Base-by-base conservation (phyloP, 1,140 invertebrate species). In the Pseudomyrmex cubaensis region DNA sequence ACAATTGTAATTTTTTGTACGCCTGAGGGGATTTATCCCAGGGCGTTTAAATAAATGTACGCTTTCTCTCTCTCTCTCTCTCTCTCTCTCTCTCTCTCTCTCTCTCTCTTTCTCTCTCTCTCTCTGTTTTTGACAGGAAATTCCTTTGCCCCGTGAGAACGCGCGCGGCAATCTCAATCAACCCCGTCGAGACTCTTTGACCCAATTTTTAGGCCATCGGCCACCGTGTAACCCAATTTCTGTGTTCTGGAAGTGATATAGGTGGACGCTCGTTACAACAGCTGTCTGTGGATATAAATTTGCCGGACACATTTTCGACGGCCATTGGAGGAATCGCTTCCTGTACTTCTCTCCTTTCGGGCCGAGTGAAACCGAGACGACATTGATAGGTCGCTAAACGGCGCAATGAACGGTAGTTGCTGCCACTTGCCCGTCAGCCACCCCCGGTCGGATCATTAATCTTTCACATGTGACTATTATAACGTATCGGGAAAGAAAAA, bases 251-350 rank as follows among this genome's bases (percentile, higher is more conserved):
- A 82, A 83, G 52, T 85, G 83, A 87, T 85, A 78, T 85, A 85
- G 56, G 22, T 52, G 48, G 25, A 46, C 25, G 44, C 20, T 25
- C 44, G 83, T 63, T 78, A 66, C 35, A 72, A 62, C 35, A 52
- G 48, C 46, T 44, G 64, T 73, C 80, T 48, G 50, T 72, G 54
- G 78, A 56, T 83, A 87, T 86, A 87, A 86, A 87, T 87, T 86
- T 86, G 22, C 64, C 73, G 61, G 80, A 86, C 84, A 76, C 61
- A 83, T 63, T 74, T n/a, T 22, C 62, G 73, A 87, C 62, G 56
- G 64, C 25, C 59, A 87, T 80, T 46, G 59, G 50, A 84, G 64
- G 67, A 46, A 87, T 87, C 67, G 69, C 82, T 87, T 84, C 69
- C 74, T 66, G 52, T 8, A 44, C 69, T 73, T 44, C 52, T 17